A percentile compares a stretch with the other conserved stretches of the same genome.
Conservation (phyloP, 2,888 invertebrate species). For the Troides oblongomaculatus region DNA sequence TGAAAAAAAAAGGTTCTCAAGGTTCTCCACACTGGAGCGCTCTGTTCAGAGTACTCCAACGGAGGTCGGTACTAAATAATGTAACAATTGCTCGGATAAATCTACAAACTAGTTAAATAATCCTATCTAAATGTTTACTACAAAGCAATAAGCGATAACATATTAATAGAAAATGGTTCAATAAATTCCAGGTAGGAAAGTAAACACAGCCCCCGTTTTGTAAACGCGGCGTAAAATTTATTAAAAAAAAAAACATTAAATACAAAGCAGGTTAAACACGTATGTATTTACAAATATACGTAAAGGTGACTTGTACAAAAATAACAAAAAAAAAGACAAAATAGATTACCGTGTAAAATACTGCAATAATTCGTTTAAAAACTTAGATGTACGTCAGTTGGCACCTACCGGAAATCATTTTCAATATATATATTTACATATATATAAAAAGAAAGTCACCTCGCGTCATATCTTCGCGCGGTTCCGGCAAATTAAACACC, state of each 20-base stretch:
- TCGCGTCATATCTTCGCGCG: not conserved
- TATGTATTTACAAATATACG: conserved; percentile 20
- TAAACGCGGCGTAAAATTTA: conserved; percentile 26
- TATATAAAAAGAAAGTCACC: not conserved
- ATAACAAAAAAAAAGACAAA: conserved; percentile 23
- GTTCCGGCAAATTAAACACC: conserved; percentile 2
- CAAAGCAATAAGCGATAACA: conserved; percentile 25
- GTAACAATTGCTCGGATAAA: conserved; percentile 7
- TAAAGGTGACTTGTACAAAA: conserved; percentile 6
- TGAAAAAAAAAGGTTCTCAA: conserved; percentile 4
- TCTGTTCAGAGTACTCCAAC: not conserved
- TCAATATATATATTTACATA: not conserved
- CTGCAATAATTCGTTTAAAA: conserved; percentile 26
- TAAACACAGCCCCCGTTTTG: conserved; percentile 26
- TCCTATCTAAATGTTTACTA: conserved; percentile 11
- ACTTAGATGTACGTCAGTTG: conserved; percentile 10
- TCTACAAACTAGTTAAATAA: conserved; percentile 19
- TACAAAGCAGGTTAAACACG: conserved; percentile 13
- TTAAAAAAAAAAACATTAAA: conserved; percentile 26
- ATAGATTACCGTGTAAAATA: conserved; percentile 18
- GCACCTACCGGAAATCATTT: not conserved
- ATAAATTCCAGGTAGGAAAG: conserved; percentile 34
- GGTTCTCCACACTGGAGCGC: not conserved
- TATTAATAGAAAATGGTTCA: conserved; percentile 30
- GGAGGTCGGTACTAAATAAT: conserved; percentile 8